Conservation (phyloP, 1,140 invertebrate genomes). For the Asobara japonica region DNA sequence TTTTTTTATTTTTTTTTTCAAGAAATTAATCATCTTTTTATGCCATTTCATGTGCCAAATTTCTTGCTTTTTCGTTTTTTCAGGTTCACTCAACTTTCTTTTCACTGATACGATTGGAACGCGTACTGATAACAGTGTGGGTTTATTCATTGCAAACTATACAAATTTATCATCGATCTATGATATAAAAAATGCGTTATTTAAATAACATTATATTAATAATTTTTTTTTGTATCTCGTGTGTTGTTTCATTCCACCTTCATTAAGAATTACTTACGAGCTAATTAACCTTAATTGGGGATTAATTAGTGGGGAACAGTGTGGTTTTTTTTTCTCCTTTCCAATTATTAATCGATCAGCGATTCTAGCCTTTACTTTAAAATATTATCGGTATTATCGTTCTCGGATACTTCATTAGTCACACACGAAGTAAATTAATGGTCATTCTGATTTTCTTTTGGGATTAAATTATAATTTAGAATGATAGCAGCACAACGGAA, state of each 20-base stretch:
- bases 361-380: background rate
- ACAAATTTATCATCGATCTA: conserved; percentile 53
- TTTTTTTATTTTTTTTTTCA: no score
- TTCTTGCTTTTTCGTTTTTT: no score
- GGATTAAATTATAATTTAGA: background rate
- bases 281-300: background rate
- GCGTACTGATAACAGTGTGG: background rate
- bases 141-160: conserved; percentile 56
- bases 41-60: no score
- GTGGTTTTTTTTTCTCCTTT: background rate
- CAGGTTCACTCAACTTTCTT: no score
- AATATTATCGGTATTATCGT: conserved; percentile 3
- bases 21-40: no score
- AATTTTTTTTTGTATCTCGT: conserved; percentile 25
- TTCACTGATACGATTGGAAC: background rate
- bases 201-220: conserved; percentile 55
- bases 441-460: background rate
- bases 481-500: background rate
- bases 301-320: background rate
- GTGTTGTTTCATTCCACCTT: background rate
- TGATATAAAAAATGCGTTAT: conserved; percentile 56
- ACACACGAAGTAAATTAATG: background rate
- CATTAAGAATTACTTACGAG: background rate
- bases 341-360: background rate
- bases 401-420: background rate